Evolutionary conservation across 1,140 invertebrate genomes (phyloP).

Genomic region (Leptinotarsa undecemlineata): DNA sequence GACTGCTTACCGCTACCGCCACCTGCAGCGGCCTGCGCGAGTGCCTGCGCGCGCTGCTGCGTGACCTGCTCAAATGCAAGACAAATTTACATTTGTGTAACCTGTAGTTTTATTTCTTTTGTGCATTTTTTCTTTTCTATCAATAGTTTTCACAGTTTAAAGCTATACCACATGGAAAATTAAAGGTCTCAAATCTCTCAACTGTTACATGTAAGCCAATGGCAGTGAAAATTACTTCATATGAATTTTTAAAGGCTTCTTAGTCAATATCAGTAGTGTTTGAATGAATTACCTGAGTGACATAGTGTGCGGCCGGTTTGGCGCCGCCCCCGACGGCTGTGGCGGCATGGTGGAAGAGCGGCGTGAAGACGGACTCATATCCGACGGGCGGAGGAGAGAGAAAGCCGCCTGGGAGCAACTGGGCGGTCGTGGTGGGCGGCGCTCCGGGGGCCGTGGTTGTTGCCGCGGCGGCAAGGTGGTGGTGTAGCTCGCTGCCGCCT

Average conservation of each 20-base stretch:
- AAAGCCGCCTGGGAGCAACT: conserved; percentile 71
- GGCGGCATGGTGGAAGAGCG: conserved; percentile 71
- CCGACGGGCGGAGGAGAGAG: conserved; percentile 68
- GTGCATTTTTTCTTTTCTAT: no score
- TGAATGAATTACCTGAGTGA: conserved; percentile 29
- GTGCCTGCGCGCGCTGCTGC: conserved; percentile 57
- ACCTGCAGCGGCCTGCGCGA: conserved; percentile 56
- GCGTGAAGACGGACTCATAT: conserved; percentile 73
- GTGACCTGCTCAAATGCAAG: conserved; percentile 39
- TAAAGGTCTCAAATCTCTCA: no score
- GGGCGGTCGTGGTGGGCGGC: conserved; percentile 63
- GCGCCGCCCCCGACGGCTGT: conserved; percentile 27
- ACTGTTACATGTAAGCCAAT: no score
- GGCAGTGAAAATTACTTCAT: no score
- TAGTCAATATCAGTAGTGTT: conserved; percentile 13
- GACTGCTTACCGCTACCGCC: conserved; percentile 55
- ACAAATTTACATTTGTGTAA: no score
- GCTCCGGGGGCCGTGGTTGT: conserved; percentile 59
- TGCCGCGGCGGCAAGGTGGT: conserved; percentile 63
- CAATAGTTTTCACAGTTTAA: no score
- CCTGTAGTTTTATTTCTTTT: neutral
- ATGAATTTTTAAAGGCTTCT: no score
- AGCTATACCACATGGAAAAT: no score
- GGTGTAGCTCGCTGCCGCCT: conserved; percentile 64
- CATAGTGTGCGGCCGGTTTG: conserved; percentile 41